phyloP scores from a whole-genome alignment of 2,113 vertebrate genomes.

The Zosterops pallidus region DNA sequence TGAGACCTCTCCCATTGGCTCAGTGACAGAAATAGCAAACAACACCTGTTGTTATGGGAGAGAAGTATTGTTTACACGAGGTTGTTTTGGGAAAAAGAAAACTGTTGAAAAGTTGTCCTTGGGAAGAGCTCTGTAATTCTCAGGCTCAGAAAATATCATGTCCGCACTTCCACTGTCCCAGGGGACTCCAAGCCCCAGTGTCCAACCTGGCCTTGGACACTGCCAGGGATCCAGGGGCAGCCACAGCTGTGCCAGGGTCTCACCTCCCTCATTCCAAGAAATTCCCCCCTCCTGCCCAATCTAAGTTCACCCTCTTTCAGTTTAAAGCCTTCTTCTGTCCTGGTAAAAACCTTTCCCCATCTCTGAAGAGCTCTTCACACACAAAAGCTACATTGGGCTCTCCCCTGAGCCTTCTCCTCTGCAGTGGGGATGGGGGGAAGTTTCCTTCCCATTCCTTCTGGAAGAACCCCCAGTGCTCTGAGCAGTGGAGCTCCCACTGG shows the following conservation, averaged over 20 bases:
- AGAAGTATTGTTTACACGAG: too few species aligned
- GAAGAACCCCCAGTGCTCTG: neutral
- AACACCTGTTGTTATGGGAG: too few species aligned
- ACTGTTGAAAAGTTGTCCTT: too few species aligned
- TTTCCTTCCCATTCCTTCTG: neutral
- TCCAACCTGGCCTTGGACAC: neutral
- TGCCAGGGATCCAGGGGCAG: neutral
- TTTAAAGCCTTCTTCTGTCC: neutral
- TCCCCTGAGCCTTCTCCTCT: neutral
- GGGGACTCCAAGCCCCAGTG: rapidly evolving
- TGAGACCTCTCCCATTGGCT: too few species aligned
- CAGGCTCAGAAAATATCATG: too few species aligned
- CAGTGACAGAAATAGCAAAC: too few species aligned
- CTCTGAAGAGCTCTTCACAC: neutral
- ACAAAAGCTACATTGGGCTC: neutral
- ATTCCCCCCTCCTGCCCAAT: too few species aligned
- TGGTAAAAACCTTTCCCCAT: neutral
- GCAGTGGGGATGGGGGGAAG: neutral
- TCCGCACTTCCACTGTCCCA: neutral
- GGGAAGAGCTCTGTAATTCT: too few species aligned
- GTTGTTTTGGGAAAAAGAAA: too few species aligned
- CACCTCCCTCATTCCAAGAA: rapidly evolving
- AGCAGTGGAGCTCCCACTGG: neutral
- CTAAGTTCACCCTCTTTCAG: rapidly evolving
- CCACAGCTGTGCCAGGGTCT: neutral